phyloP scores from a whole-genome alignment of 2,113 vertebrate genomes.

The Sceloporus undulatus region DNA sequence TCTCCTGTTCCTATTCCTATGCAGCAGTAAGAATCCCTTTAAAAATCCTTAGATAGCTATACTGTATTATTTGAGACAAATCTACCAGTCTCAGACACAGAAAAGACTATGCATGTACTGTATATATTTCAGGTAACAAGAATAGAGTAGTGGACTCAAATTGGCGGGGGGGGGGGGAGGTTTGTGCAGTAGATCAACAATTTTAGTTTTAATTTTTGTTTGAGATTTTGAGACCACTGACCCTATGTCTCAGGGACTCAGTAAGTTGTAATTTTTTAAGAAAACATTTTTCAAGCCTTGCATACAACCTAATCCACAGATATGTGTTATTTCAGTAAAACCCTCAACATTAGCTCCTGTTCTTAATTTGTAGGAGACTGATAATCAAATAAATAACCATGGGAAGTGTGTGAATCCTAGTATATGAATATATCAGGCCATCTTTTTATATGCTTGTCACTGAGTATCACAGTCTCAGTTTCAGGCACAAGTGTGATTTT shows the following conservation, averaged over 20 bases:
- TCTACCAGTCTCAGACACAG: neutral
- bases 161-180: neutral
- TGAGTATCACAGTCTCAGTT: no score
- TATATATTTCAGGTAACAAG: slow-evolving; percentile 29
- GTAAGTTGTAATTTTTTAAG: neutral
- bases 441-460: no score
- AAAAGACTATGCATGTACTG: no score
- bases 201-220: slow-evolving; percentile 12
- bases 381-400: no score
- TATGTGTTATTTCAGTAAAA: neutral
- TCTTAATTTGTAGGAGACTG: neutral
- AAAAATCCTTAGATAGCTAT: slow-evolving; percentile 28
- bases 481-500: no score
- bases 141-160: neutral
- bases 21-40: neutral
- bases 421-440: no score
- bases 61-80: slow-evolving; percentile 24
- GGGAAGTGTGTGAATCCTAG: no score
- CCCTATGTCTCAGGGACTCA: no score
- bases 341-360: neutral
- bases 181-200: slow-evolving; percentile 48
- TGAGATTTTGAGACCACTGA: no score
- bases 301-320: neutral
- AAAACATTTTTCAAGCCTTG: neutral
- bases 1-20: no score